Percentiles rank a stretch among this genome's conserved stretches.
Evolutionary conservation across 2,888 invertebrate genomes (phyloP).

Genomic region (Athalia cordata): DNA sequence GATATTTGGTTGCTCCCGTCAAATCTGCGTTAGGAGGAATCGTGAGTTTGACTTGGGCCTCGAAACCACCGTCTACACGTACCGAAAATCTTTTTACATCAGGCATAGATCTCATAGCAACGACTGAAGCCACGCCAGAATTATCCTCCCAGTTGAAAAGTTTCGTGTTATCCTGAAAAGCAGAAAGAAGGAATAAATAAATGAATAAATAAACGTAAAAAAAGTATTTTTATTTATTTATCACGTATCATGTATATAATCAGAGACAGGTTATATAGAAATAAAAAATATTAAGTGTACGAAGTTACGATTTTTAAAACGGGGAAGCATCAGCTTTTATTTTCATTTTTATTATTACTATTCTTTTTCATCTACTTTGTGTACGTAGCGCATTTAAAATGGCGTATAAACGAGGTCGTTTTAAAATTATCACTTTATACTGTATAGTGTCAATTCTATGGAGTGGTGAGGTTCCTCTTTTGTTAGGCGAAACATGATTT

Average conservation of each 20-base stretch:
- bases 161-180: constrained; percentile 66
- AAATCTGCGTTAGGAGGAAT: constrained; percentile 83
- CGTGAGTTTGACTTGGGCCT: constrained; percentile 84
- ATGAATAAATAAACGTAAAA: neutral
- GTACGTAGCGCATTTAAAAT: too few relatives aligned
- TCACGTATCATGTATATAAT: neutral
- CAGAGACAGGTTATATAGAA: neutral
- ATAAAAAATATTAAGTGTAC: neutral
- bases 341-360: too few relatives aligned
- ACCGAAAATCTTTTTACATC: constrained; percentile 78
- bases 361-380: too few relatives aligned
- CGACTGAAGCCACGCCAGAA: constrained; percentile 74
- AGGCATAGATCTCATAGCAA: constrained; percentile 77
- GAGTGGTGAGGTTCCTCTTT: too few relatives aligned
- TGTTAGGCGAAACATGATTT: too few relatives aligned
- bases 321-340: too few relatives aligned
- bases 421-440: too few relatives aligned
- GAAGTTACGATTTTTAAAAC: too few relatives aligned
- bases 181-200: neutral
- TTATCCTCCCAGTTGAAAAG: constrained; percentile 82
- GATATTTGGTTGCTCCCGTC: constrained; percentile 83
- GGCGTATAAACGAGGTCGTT: too few relatives aligned
- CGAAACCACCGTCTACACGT: constrained; percentile 79
- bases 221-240: neutral
- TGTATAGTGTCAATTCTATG: too few relatives aligned